A percentile compares a stretch with the other conserved stretches of the same genome.
These are phyloP conservation scores for Erythrocercus mccallii DNA, from an alignment of 2,113 vertebrate species.

Conservation along the genomic window DNA sequence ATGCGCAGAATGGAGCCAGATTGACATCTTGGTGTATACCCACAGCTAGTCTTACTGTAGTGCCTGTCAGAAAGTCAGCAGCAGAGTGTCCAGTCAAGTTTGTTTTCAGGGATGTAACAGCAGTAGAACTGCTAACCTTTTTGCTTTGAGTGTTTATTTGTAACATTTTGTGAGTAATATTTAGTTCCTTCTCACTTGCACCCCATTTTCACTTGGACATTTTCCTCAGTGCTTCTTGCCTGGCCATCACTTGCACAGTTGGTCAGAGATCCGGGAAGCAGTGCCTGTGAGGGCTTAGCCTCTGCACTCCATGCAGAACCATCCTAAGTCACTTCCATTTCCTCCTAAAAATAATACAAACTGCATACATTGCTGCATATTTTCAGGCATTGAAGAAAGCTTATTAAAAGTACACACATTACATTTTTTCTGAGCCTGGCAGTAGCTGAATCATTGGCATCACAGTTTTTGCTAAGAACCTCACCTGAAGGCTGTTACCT, in stretches of 20 bases:
- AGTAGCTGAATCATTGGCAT: not conserved
- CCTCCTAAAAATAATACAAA: not conserved
- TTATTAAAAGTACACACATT: not conserved
- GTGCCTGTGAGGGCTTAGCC: not conserved
- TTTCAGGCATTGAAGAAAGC: not conserved
- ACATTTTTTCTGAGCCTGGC: not conserved
- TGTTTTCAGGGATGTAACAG: not conserved
- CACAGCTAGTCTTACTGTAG: constrained; percentile 27
- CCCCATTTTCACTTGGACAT: not conserved
- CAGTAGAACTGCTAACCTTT: not conserved
- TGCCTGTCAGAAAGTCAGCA: constrained; percentile 6
- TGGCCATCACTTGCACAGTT: accelerated
- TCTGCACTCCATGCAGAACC: not conserved
- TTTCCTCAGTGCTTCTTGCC: not conserved
- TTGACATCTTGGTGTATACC: not conserved
- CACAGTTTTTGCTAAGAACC: not conserved
- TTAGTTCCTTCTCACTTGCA: not conserved
- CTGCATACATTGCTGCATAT: not conserved
- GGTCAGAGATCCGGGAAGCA: not conserved
- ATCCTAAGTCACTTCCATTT: not conserved
- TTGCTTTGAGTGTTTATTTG: not conserved
- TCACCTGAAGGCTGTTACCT: not conserved
- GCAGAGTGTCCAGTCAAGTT: not conserved
- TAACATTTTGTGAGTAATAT: not conserved
- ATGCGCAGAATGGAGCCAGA: constrained; percentile 38